Evolutionary conservation across 1,140 invertebrate genomes (phyloP), one percentile per base, ranked within the genome.

Genomic region (Platyscapa corneri): DNA sequence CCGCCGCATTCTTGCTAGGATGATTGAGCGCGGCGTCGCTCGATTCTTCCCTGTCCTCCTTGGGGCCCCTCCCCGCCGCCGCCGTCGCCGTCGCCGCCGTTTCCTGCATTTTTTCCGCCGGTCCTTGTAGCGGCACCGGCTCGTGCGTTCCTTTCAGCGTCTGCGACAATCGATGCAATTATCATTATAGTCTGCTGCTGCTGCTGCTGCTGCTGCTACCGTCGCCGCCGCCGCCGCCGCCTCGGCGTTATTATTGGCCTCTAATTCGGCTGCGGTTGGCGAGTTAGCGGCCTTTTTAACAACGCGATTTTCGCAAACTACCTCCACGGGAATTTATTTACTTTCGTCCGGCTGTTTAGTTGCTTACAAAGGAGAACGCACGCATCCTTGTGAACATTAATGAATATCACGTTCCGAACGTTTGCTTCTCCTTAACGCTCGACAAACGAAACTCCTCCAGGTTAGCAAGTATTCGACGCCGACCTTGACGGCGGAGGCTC

Each of bases 1-100:
- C 12, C 5, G 34, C 12, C 81, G 86, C 0, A 67, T 20, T 3
- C 2, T 37, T 87, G 87, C 16, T 87, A 86, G 14, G 70, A 34
- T 0, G 72, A 49, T n/a, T 67, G 56, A 8, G n/a, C 18, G 18
- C 3, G 74, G 82, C n/a, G n/a, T 80, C 60, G 18, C 14, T 70
- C 39, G 1, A 32, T 0, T 56, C 20, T 60, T 20, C 64, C 74
- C 46, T 0, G 1, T 27, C 32, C 12, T n/a, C 3, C 5, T 18
- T 12, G 3, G 10, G 0, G 77, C 3, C 1, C 42, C n/a, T n/a
- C n/a, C n/a, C n/a, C n/a, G n/a, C n/a, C n/a, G n/a, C n/a, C n/a
- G n/a, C n/a, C n/a, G n/a, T n/a, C n/a, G n/a, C n/a, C n/a, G n/a
- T n/a, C n/a, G n/a, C 7, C 18, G 65, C 0, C 46, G 12, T 32